phyloP scores from a whole-genome alignment of 2,888 invertebrate species.

The Argyra leucocephala region DNA sequence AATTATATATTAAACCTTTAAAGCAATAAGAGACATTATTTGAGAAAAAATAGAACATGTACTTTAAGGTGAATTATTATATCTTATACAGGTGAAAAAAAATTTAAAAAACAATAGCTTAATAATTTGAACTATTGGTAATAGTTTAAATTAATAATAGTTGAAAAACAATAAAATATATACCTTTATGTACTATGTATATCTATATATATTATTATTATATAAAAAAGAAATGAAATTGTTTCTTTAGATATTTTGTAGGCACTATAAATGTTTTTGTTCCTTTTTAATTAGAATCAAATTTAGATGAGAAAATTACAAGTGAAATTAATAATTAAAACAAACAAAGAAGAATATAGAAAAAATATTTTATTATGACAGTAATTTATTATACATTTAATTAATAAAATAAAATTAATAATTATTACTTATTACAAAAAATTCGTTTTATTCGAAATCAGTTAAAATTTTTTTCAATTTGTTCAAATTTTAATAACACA shows the following conservation, averaged over 20 bases:
- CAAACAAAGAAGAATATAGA: not conserved
- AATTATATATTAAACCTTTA: too few species aligned
- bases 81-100: conserved; percentile 2
- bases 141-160: too few species aligned
- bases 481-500: too few species aligned
- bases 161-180: too few species aligned
- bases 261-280: not conserved
- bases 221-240: not conserved
- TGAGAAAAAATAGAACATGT: too few species aligned
- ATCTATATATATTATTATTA: conserved; percentile 2
- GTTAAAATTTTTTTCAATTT: too few species aligned
- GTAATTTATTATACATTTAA: not conserved
- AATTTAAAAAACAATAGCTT: not conserved
- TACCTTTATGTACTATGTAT: too few species aligned
- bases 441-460: too few species aligned
- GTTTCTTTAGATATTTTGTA: not conserved
- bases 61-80: too few species aligned
- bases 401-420: not conserved
- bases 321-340: not conserved
- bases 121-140: not conserved
- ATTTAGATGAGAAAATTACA: not conserved
- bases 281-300: not conserved
- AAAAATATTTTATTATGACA: conserved; percentile 6
- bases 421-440: not conserved
- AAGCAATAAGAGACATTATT: too few species aligned